Evolutionary conservation across 2,797 vertebrate species (phyloP).

Genomic region (Psittacula derbiana): DNA sequence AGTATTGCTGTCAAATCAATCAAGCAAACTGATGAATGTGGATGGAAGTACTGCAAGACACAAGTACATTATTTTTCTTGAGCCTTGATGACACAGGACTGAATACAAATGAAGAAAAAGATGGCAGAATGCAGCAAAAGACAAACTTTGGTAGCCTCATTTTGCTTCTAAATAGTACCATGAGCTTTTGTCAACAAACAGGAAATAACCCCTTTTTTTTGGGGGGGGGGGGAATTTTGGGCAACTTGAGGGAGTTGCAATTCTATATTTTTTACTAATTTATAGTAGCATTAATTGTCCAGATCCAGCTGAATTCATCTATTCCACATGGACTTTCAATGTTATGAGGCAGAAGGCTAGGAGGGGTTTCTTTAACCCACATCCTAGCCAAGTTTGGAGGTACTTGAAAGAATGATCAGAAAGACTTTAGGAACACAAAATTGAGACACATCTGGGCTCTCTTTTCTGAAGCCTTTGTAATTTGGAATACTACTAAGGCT

Average conservation of each 20-base stretch:
- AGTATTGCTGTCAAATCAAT: background rate
- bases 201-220: background rate
- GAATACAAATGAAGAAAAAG: background rate
- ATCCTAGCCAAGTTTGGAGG: background rate
- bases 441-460: background rate
- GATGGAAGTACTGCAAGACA: background rate
- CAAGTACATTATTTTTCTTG: background rate
- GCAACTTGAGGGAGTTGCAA: background rate
- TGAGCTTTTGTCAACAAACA: background rate
- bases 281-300: background rate
- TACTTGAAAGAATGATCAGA: background rate
- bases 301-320: rapidly evolving
- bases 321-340: background rate
- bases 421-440: background rate
- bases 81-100: background rate
- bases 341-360: background rate
- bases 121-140: rapidly evolving
- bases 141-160: background rate
- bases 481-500: background rate
- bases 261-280: background rate
- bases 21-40: background rate
- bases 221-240: background rate
- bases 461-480: background rate
- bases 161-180: background rate
- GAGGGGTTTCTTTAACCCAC: background rate